Evolutionary conservation across 2,888 invertebrate genomes (phyloP).

Genomic region (Anagyrus pseudococci): DNA sequence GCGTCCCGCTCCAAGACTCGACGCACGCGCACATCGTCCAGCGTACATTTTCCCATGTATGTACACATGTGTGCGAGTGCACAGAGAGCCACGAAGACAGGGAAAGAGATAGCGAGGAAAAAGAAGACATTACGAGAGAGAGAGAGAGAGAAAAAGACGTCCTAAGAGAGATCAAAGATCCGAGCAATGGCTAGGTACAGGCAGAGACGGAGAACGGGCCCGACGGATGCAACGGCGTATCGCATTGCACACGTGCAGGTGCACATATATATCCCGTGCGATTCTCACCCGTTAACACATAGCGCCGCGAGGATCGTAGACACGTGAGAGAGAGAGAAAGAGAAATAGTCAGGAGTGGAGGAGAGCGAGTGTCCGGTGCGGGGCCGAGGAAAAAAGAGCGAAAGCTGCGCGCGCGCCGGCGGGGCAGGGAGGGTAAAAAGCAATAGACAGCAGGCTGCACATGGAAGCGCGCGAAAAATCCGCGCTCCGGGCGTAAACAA

Average conservation of each 20-base stretch:
- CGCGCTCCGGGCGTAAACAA: not conserved
- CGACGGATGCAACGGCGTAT: constrained; percentile 40
- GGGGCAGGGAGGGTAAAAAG: too few relatives aligned
- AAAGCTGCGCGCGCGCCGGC: not conserved
- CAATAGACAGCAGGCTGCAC: too few relatives aligned
- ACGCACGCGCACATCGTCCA: not conserved
- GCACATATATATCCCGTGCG: constrained; percentile 34
- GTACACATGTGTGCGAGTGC: not conserved
- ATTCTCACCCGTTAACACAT: too few relatives aligned
- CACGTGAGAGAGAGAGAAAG: too few relatives aligned
- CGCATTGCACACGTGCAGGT: constrained; percentile 44
- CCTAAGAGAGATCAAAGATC: constrained; percentile 19
- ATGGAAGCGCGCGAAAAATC: constrained; percentile 10
- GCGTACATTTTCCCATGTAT: not conserved
- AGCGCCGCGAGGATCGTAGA: too few relatives aligned
- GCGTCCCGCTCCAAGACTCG: not conserved
- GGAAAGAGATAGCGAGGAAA: not conserved
- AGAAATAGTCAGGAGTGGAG: not conserved
- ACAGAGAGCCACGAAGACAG: not conserved
- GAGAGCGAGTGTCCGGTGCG: too few relatives aligned
- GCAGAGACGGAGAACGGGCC: constrained; percentile 33
- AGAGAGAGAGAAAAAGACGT: constrained; percentile 17
- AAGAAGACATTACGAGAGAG: not conserved
- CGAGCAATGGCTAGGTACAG: constrained; percentile 34
- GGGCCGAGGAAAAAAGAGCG: constrained; percentile 1